phyloP scores from a whole-genome alignment of 1,140 invertebrate genomes.

The Cherax quadricarinatus region DNA sequence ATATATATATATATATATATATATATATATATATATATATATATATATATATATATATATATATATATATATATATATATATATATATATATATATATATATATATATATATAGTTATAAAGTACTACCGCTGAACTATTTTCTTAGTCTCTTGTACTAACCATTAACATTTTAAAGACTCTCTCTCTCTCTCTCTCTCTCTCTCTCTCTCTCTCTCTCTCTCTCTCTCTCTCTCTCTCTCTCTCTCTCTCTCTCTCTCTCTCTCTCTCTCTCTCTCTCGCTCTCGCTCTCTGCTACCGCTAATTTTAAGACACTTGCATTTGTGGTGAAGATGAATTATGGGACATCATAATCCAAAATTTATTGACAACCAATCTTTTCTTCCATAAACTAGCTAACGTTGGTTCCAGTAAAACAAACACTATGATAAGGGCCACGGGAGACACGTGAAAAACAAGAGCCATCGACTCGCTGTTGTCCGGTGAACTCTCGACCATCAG shows the following conservation, averaged over 20 bases:
- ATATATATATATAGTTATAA: no score
- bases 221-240: slow-evolving; percentile 1
- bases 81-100: no score
- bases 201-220: not conserved
- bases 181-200: not conserved
- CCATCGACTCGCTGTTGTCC: not conserved
- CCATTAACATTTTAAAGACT: not conserved
- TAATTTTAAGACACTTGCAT: not conserved
- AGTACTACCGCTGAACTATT: no score
- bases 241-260: slow-evolving; percentile 30
- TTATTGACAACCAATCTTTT: slow-evolving; percentile 49
- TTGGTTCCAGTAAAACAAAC: slow-evolving; percentile 27
- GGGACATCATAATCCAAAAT: slow-evolving; percentile 54
- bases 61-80: no score
- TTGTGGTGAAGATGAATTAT: slow-evolving; percentile 41
- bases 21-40: no score
- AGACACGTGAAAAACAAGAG: not conserved
- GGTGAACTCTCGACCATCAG: slow-evolving; percentile 9
- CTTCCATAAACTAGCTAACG: not conserved
- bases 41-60: no score
- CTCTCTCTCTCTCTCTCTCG: slow-evolving; percentile 38
- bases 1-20: no score
- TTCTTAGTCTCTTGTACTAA: not conserved
- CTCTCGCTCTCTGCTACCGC: not conserved
- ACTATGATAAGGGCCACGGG: not conserved